phyloP scores from a whole-genome alignment of 1,140 invertebrate genomes.

The Anthonomus grandis region DNA sequence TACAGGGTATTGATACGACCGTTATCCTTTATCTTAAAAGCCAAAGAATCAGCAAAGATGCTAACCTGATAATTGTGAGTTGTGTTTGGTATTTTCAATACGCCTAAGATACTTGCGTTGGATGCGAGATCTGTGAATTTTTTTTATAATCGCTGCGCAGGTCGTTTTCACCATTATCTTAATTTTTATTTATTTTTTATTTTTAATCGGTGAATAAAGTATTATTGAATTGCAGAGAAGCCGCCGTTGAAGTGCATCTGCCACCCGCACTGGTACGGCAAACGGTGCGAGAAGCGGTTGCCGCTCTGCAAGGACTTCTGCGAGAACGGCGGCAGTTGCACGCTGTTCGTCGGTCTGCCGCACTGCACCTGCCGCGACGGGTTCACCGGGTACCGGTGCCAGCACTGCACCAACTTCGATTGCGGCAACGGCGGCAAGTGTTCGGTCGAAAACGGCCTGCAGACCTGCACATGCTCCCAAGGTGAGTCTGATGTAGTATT shows the following conservation, averaged over 20 bases:
- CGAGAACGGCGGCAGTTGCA: slow-evolving; percentile 59
- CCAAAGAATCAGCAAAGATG: too few relatives aligned
- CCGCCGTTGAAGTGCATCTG: slow-evolving; percentile 57
- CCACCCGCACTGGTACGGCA: slow-evolving; percentile 61
- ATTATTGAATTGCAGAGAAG: slow-evolving; percentile 23
- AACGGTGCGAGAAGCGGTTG: slow-evolving; percentile 60
- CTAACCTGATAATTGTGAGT: too few relatives aligned
- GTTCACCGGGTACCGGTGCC: slow-evolving; percentile 50
- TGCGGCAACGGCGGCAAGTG: slow-evolving; percentile 46
- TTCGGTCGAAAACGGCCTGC: slow-evolving; percentile 14
- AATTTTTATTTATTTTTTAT: slow-evolving; percentile 20
- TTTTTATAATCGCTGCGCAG: too few relatives aligned
- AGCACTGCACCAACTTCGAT: slow-evolving; percentile 40
- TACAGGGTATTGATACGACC: too few relatives aligned
- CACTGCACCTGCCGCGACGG: slow-evolving; percentile 57
- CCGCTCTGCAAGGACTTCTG: slow-evolving; percentile 46
- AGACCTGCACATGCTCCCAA: slow-evolving; percentile 37
- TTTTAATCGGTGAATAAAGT: too few relatives aligned
- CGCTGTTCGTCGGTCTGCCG: slow-evolving; percentile 41
- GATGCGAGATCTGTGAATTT: too few relatives aligned
- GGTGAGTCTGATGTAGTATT: too few relatives aligned
- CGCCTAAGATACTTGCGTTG: too few relatives aligned
- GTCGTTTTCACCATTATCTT: too few relatives aligned
- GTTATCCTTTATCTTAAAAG: too few relatives aligned
- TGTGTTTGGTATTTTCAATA: too few relatives aligned